Evolutionary conservation across 1,140 invertebrate species (phyloP).

Genomic region (Psix sp.): DNA sequence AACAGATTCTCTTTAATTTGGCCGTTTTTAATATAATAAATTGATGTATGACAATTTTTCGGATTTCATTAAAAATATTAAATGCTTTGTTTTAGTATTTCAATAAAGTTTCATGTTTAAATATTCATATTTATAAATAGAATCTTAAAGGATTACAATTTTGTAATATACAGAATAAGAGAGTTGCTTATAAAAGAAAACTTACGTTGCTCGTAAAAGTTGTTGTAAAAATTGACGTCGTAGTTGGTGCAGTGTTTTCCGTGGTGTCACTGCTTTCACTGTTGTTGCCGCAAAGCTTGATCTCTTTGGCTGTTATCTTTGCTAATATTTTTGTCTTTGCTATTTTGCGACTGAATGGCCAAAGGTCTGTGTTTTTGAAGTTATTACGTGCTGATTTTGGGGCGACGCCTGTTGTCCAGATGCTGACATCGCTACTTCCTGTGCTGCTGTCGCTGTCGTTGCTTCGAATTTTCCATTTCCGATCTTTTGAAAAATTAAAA

Average conservation of each 20-base stretch:
- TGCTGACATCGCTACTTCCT: slow-evolving; percentile 69
- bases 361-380: slow-evolving; percentile 61
- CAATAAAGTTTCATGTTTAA: too few relatives aligned
- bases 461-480: slow-evolving; percentile 69
- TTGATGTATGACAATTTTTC: too few relatives aligned
- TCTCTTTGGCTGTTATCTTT: slow-evolving; percentile 57
- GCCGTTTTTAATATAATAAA: too few relatives aligned
- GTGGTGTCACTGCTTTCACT: slow-evolving; percentile 72
- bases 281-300: slow-evolving; percentile 61
- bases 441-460: slow-evolving; percentile 73
- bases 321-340: slow-evolving; percentile 63
- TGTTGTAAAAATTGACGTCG: slow-evolving; percentile 64
- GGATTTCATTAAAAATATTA: too few relatives aligned
- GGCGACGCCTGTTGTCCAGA: slow-evolving; percentile 70
- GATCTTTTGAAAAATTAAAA: slow-evolving; percentile 62
- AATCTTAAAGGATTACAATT: too few relatives aligned
- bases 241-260: slow-evolving; percentile 65
- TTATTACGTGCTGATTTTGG: slow-evolving; percentile 50
- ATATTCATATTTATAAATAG: too few relatives aligned
- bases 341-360: slow-evolving; percentile 62
- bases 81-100: too few relatives aligned
- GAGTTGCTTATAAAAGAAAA: slow-evolving; percentile 12
- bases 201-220: slow-evolving; percentile 51
- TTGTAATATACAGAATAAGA: too few relatives aligned
- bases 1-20: too few relatives aligned